phyloP scores from a whole-genome alignment of 2,113 vertebrate genomes.

The Bubo scandiacus region DNA sequence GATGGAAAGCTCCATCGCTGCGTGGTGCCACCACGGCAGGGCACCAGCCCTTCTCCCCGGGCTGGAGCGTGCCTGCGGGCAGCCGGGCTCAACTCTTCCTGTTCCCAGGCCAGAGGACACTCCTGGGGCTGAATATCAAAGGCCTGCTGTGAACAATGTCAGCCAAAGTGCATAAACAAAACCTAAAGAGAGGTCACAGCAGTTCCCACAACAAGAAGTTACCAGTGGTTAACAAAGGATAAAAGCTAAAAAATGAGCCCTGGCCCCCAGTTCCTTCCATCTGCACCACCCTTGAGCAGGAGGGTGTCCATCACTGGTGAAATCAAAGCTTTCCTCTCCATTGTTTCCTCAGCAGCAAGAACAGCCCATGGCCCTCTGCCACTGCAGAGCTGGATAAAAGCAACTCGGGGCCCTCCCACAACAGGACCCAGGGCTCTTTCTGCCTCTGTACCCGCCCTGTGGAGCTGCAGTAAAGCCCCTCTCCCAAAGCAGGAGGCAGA shows the following conservation, averaged over 20 bases:
- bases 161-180: slow-evolving; percentile 16
- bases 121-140: not conserved
- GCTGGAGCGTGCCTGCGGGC: fast-evolving
- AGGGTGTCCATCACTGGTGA: not conserved
- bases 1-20: not conserved
- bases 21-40: not conserved
- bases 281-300: slow-evolving; percentile 12
- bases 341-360: not conserved
- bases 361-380: not conserved
- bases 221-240: slow-evolving; percentile 32
- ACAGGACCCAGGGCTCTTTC: not conserved
- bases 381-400: not conserved
- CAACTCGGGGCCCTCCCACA: fast-evolving
- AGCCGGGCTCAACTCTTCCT: not conserved
- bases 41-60: not conserved
- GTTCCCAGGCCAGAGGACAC: not conserved
- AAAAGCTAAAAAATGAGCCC: not conserved
- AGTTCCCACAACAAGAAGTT: not conserved
- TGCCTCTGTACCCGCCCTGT: fast-evolving
- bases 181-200: not conserved
- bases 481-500: not conserved
- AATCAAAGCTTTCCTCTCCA: slow-evolving; percentile 58
- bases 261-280: slow-evolving; percentile 34
- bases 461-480: not conserved
- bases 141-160: not conserved